Evolutionary conservation across 1,140 invertebrate species (phyloP), one percentile per base, ranked within the genome.

Genomic region (Microvelia longipes): DNA sequence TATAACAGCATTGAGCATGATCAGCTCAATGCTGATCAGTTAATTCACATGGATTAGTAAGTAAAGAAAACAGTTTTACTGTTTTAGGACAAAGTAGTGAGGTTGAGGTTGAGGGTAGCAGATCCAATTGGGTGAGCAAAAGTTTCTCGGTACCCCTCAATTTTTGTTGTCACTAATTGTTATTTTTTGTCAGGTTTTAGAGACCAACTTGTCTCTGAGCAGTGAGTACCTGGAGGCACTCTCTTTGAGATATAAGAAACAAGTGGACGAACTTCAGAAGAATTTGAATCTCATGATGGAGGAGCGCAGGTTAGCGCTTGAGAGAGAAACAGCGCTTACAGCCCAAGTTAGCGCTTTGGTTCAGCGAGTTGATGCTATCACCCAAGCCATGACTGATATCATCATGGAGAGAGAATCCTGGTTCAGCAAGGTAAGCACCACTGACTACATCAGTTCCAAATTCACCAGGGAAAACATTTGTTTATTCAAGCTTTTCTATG

Each of bases 221-320:
- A 91, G 91, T 71, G 93, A 96, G 76, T 98, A 98, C 80, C 81
- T 98, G 66, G 94, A 98, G 79, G 94, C 98, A 78, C 79, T 98
- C 65, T 96, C 93, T 79, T 86, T 90, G 50, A 84, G 94, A 62
- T 98, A 98, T 79, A 96, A 96, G 74, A 93, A 93, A 72, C 95
- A 98, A 82, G 93, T 95, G 29, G 95, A 98, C 79, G 94, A 98
- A 77, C 91, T 96, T 69, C 90, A 94, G 74, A 88, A 90, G 72
- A 92, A 91, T 0, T 83, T 92, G 62, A 80, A 82, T 1, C 70
- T 70, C 28, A 85, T 87, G 25, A 83, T 93, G 77, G 87, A 85
- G 63, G 90, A 92, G 72, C 88, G 91, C 74, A 83, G 83, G 60
- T 86, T 86, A 73, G 83, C 85, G 30, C 85, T 87, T 68, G 89